Evolutionary conservation across 2,113 vertebrate genomes (phyloP).

Genomic region (Varanus salvator): DNA sequence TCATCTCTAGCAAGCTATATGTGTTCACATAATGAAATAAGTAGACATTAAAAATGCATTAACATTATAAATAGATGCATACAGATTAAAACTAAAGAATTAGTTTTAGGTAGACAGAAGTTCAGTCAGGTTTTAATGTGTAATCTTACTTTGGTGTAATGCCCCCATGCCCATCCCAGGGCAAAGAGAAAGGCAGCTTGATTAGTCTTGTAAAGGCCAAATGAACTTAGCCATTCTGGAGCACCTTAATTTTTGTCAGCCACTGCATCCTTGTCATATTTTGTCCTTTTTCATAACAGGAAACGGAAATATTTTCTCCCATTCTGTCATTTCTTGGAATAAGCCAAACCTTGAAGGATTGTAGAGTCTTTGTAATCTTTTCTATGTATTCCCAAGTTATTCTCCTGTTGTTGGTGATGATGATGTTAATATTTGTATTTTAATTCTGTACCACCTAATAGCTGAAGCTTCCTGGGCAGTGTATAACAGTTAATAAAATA

Average conservation of each 20-base stretch:
- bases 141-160: not conserved
- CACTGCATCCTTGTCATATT: not conserved
- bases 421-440: too few relatives aligned
- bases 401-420: too few relatives aligned
- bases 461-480: too few relatives aligned
- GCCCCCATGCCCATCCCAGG: not conserved
- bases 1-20: constrained; percentile 18
- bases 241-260: not conserved
- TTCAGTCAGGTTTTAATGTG: constrained; percentile 1
- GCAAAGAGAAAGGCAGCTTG: not conserved
- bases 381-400: not conserved
- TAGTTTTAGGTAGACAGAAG: constrained; percentile 12
- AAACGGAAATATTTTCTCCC: not conserved
- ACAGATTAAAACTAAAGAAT: constrained; percentile 32
- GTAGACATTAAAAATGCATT: constrained; percentile 36
- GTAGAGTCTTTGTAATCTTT: not conserved
- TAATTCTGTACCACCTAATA: too few relatives aligned
- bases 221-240: not conserved
- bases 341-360: not conserved
- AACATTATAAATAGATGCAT: constrained; percentile 33
- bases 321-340: not conserved
- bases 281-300: not conserved
- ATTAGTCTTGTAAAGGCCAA: not conserved
- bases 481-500: too few relatives aligned
- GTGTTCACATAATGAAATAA: constrained; percentile 23